phyloP scores from a whole-genome alignment of 2,888 invertebrate genomes.

The Diarsia dahlii region DNA sequence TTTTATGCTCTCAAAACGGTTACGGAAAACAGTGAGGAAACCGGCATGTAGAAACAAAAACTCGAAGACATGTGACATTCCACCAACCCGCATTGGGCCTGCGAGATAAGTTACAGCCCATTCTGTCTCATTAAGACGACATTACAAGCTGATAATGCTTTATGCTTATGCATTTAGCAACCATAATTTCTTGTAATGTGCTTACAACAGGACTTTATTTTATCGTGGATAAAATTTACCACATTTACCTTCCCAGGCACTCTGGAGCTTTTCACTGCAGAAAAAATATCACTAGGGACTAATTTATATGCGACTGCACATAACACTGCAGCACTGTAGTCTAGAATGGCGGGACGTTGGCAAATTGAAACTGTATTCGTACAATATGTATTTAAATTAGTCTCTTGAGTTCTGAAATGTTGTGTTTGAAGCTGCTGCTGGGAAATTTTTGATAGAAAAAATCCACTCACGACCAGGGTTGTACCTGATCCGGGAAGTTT shows the following conservation, averaged over 20 bases:
- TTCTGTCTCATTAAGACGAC: neutral
- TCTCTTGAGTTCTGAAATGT: slow-evolving; percentile 9
- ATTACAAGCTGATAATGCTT: neutral
- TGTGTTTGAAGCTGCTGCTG: neutral
- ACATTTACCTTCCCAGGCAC: neutral
- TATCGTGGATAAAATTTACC: neutral
- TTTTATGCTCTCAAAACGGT: neutral
- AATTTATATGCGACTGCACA: slow-evolving; percentile 13
- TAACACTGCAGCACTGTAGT: neutral
- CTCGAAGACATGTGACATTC: neutral
- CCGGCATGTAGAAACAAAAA: too few species aligned
- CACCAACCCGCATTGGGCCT: neutral
- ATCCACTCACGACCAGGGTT: too few species aligned
- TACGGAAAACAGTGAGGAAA: neutral
- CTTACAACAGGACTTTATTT: neutral
- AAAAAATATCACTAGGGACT: neutral
- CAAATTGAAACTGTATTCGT: slow-evolving; percentile 19
- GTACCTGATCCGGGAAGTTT: too few species aligned
- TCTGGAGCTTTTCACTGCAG: neutral
- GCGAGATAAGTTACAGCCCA: neutral
- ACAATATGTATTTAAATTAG: slow-evolving; percentile 16
- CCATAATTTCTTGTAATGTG: neutral
- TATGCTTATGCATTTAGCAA: neutral
- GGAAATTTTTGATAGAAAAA: neutral
- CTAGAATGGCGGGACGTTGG: neutral